These are phyloP conservation scores for Lepus oiostolus DNA, from an alignment of 2,797 vertebrate genomes.

Conservation along the genomic window DNA sequence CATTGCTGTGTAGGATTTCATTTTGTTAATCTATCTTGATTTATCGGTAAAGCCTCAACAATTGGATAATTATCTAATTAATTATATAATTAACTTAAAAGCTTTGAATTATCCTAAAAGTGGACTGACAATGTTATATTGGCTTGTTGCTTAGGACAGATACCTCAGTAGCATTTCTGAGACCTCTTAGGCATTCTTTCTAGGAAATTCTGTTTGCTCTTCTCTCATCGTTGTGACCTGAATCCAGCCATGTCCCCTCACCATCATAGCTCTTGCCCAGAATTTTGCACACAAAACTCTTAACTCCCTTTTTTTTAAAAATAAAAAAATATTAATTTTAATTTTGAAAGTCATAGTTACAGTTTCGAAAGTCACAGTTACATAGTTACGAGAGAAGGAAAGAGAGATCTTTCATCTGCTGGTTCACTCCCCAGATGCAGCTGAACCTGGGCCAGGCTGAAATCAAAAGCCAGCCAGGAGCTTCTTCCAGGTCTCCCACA, in stretches of 20 bases:
- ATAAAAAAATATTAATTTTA: too few species aligned
- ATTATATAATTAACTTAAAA: constrained; percentile 10
- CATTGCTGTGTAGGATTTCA: not conserved
- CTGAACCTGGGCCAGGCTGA: too few species aligned
- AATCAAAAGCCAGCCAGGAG: too few species aligned
- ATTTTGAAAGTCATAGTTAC: too few species aligned
- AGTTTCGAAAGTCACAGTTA: too few species aligned
- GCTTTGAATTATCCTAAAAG: not conserved
- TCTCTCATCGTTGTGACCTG: not conserved
- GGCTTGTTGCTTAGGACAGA: not conserved
- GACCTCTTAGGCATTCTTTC: not conserved
- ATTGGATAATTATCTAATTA: constrained; percentile 15
- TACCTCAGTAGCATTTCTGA: not conserved
- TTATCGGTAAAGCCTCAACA: constrained; percentile 12
- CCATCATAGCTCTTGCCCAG: not conserved
- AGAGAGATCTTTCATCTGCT: too few species aligned
- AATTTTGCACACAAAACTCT: constrained; percentile 1
- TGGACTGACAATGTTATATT: not conserved
- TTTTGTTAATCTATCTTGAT: not conserved
- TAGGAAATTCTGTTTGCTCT: constrained; percentile 18
- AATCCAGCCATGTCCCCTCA: not conserved
- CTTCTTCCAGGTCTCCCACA: too few species aligned
- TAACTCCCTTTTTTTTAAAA: not conserved
- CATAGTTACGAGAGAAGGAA: too few species aligned
- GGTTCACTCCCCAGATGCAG: too few species aligned